phyloP scores from a whole-genome alignment of 2,113 vertebrate genomes.

The Hippocampus comes region DNA sequence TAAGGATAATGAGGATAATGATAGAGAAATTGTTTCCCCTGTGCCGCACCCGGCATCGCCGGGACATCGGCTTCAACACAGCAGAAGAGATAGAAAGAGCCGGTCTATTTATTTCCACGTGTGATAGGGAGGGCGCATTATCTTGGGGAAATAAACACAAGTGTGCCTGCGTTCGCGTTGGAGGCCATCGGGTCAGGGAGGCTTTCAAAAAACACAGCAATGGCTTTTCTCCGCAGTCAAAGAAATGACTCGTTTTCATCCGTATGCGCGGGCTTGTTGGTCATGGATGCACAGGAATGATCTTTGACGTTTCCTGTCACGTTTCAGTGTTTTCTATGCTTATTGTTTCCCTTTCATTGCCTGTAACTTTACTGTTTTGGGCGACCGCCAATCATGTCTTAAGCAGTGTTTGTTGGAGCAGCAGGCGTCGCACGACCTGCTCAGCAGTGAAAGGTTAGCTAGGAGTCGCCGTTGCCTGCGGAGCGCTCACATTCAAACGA shows the following conservation, averaged over 20 bases:
- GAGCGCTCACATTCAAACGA: neutral
- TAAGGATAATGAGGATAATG: conserved; percentile 61
- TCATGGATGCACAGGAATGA: neutral
- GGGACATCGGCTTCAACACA: conserved; percentile 20
- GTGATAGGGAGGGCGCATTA: conserved; percentile 35
- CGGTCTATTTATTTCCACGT: conserved; percentile 41
- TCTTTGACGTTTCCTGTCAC: neutral
- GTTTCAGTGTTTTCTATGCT: conserved; percentile 1
- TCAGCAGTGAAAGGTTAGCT: neutral
- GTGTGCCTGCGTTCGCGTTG: conserved; percentile 21
- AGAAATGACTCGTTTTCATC: neutral
- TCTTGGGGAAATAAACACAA: conserved; percentile 45
- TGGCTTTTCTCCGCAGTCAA: neutral
- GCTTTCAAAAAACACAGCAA: neutral
- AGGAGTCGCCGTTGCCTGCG: neutral
- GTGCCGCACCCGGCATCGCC: conserved; percentile 32
- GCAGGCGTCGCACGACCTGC: neutral
- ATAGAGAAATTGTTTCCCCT: conserved; percentile 54
- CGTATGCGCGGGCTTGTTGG: neutral
- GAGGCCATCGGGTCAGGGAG: conserved; percentile 7
- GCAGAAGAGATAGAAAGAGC: conserved; percentile 18
- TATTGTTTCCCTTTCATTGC: conserved; percentile 6
- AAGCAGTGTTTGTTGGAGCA: conserved; percentile 4
- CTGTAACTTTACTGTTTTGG: conserved; percentile 6
- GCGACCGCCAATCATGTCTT: neutral